Base-by-base conservation (phyloP, 2,797 vertebrate genomes). In the Megalops cyprinoides region DNA sequence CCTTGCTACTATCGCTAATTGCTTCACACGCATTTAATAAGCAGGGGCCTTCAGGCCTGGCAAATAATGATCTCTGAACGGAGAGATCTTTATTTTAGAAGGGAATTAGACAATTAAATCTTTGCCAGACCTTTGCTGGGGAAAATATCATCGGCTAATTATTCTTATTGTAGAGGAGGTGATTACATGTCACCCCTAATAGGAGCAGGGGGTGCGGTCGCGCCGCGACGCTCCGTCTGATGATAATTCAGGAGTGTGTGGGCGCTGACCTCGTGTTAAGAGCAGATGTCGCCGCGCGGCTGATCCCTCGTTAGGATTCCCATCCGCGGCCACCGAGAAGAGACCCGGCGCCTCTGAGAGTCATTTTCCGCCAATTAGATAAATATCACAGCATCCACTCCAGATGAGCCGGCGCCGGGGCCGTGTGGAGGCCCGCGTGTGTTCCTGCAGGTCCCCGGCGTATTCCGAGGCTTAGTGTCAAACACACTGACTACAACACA, bases 11-110 rank as follows among this genome's bases (percentile, higher is more conserved):
- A 53, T 92, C 91, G 89, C 89, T 95, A 92, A 95, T 94, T 94
- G 93, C 87, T 92, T 86, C 90, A 91, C 2, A 82, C 93, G 93
- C 93, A 91, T 94, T 93, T 88, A 88, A 90, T 92, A 93, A 92
- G 91, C 90, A 91, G 86, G 90, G 92, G 94, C 92, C 93, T 94
- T 93, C 69, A 7, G 91, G 91, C 89, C 90, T 90, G 87, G 84
- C 86, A 82, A 69, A 92, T 94, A 93, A 91, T 90, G 84, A 81
- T 71, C 60, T 56, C 42, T 37, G 25, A 46, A 51, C 14, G 31
- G n/a, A 46, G 71, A 51, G 48, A 67, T 51, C 80, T 81, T 67
- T 48, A 44, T 76, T 60, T 78, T 81, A 77, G 73, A 65, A 34
- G 58, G 48, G 74, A 76, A 76, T 77, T 67, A 81, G 23, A 60